Evolutionary conservation across 2,888 invertebrate genomes (phyloP).

Genomic region (Drosophila neotestacea): DNA sequence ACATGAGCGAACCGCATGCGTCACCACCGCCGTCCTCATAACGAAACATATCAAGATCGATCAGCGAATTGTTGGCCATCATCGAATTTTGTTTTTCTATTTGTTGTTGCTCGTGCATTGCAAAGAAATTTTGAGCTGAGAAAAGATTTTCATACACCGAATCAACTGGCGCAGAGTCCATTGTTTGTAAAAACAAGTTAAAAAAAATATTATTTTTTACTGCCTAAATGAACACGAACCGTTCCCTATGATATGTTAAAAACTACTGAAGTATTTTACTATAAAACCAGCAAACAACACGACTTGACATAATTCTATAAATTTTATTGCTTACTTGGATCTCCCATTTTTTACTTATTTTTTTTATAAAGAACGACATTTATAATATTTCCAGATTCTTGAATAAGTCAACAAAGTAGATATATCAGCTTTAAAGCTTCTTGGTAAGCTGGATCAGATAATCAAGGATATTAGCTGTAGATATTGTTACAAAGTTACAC

Average conservation of each 20-base stretch:
- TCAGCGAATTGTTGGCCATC: slow-evolving; percentile 35
- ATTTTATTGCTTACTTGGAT: slow-evolving; percentile 9
- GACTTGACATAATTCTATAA: neutral
- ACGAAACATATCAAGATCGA: slow-evolving; percentile 47
- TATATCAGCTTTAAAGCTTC: too few relatives aligned
- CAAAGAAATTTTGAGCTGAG: slow-evolving; percentile 58
- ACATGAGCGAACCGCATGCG: slow-evolving; percentile 52
- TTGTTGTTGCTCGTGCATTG: slow-evolving; percentile 43
- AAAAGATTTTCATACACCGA: slow-evolving; percentile 59
- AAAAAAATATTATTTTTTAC: slow-evolving; percentile 44
- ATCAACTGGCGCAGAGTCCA: slow-evolving; percentile 58
- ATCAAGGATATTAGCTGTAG: too few relatives aligned
- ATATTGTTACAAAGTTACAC: too few relatives aligned
- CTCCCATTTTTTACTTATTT: too few relatives aligned
- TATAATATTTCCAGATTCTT: too few relatives aligned
- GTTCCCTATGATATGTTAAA: slow-evolving; percentile 62
- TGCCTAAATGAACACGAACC: slow-evolving; percentile 61
- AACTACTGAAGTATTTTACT: slow-evolving; percentile 51
- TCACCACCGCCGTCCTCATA: slow-evolving; percentile 67
- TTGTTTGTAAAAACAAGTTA: slow-evolving; percentile 51
- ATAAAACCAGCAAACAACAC: neutral
- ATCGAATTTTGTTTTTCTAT: slow-evolving; percentile 49
- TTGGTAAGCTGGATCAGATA: too few relatives aligned
- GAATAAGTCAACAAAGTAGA: too few relatives aligned
- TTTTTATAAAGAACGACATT: neutral